Evolutionary conservation across 2,113 vertebrate species (phyloP).

Genomic region (Thunnus maccoyii): DNA sequence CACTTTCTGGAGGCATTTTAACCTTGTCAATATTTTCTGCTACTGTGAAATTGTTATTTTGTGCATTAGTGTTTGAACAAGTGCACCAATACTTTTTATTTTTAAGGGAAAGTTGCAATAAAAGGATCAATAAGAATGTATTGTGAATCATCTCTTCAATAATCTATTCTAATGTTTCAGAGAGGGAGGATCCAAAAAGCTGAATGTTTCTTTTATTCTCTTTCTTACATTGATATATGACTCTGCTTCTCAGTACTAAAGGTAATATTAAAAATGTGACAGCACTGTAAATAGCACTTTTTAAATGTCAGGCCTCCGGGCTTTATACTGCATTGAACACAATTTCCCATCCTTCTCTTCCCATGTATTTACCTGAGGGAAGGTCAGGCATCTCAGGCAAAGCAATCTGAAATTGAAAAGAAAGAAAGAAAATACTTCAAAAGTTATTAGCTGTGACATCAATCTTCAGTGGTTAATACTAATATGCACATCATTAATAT

Average conservation of each 20-base stretch:
- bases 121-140: neutral
- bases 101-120: neutral
- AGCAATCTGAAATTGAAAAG: constrained; percentile 60
- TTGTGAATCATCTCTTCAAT: neutral
- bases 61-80: constrained; percentile 4
- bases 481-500: neutral
- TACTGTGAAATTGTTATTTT: neutral
- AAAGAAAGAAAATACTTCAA: constrained; percentile 11
- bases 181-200: neutral
- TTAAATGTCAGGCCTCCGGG: constrained; percentile 60
- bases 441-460: constrained; percentile 30
- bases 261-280: constrained; percentile 47
- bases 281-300: constrained; percentile 51
- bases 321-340: constrained; percentile 38
- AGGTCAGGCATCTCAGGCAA: constrained; percentile 35
- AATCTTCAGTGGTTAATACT: constrained; percentile 31
- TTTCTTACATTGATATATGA: constrained; percentile 15
- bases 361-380: constrained; percentile 67
- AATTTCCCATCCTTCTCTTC: constrained; percentile 27
- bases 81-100: neutral
- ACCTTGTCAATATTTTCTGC: too few relatives aligned
- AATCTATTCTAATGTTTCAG: neutral
- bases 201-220: constrained; percentile 1
- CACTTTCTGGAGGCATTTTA: too few relatives aligned
- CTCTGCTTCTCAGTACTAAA: constrained; percentile 24